These are phyloP conservation scores for Anoura caudifer DNA, from an alignment of 2,113 vertebrate species.

Conservation along the genomic window DNA sequence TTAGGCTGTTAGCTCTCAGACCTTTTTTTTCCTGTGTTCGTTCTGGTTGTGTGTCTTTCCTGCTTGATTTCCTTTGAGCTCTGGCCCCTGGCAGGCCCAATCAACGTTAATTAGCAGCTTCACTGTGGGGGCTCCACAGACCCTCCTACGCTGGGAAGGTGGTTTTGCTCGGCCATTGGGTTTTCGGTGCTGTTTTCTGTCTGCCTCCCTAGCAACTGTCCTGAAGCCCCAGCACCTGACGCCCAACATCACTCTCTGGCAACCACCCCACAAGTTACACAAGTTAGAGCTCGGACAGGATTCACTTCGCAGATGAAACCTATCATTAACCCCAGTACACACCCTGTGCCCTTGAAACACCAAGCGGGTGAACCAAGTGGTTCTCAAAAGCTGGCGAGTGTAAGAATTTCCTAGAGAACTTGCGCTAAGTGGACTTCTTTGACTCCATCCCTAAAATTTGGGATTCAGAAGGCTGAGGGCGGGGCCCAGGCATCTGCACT, in stretches of 20 bases:
- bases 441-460: not conserved
- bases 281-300: not conserved
- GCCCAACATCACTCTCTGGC: not conserved
- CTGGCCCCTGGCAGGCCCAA: conserved; percentile 72
- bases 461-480: not conserved
- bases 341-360: not conserved
- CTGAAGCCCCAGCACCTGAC: not conserved
- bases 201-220: not conserved
- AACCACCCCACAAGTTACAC: not conserved
- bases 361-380: not conserved
- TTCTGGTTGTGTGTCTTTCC: conserved; percentile 38
- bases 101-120: conserved; percentile 74
- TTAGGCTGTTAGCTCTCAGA: conserved; percentile 59
- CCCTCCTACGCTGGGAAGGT: not conserved
- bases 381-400: not conserved
- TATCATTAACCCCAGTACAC: not conserved
- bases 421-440: not conserved
- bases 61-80: conserved; percentile 54
- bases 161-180: not conserved
- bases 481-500: accelerated
- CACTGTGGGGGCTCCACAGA: conserved; percentile 29
- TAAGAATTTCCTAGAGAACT: not conserved
- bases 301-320: not conserved
- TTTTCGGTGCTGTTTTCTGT: not conserved
- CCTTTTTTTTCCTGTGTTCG: conserved; percentile 64